These are phyloP conservation scores for Lagopus leucura DNA, from an alignment of 2,113 vertebrate genomes.

Conservation along the genomic window DNA sequence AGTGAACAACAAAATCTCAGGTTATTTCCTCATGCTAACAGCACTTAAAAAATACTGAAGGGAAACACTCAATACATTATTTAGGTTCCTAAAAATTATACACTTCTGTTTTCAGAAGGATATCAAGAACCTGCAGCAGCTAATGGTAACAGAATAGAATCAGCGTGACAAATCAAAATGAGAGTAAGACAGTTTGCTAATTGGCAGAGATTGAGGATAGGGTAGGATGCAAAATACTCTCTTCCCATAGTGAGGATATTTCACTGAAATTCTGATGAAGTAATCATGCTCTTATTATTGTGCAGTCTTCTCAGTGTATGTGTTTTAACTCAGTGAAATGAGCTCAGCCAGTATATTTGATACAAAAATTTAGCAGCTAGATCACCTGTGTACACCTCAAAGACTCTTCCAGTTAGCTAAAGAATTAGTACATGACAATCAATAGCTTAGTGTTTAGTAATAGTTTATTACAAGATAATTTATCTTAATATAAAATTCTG, in stretches of 20 bases:
- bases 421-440: neutral
- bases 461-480: neutral
- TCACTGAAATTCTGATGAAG: neutral
- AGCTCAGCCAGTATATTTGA: neutral
- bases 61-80: neutral
- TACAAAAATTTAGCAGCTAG: neutral
- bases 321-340: neutral
- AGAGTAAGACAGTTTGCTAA: neutral
- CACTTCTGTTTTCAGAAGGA: neutral
- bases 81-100: neutral
- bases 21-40: neutral
- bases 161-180: neutral
- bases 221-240: neutral
- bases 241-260: neutral
- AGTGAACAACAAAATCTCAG: neutral
- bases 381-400: neutral
- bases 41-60: neutral
- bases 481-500: neutral
- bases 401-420: neutral
- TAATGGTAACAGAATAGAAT: neutral
- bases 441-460: neutral
- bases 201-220: neutral
- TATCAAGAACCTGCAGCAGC: neutral
- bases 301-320: neutral
- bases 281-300: neutral